These are phyloP conservation scores for Scartelaos histophorus DNA, from an alignment of 2,113 vertebrate species.

Conservation along the genomic window DNA sequence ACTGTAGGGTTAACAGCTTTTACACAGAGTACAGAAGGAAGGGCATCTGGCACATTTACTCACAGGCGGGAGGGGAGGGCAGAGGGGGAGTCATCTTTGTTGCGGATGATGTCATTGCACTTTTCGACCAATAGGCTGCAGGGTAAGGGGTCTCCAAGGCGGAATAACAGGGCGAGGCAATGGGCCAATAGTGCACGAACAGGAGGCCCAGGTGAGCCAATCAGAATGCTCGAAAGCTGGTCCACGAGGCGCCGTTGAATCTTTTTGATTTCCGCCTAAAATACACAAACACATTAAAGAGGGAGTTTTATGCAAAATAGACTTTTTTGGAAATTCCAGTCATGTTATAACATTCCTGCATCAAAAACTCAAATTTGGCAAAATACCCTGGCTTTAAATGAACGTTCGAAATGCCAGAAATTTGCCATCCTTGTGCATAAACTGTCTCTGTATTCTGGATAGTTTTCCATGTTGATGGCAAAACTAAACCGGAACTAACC, in stretches of 20 bases:
- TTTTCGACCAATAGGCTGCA: constrained; percentile 86
- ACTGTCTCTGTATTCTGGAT: too few relatives aligned
- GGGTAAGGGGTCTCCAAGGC: constrained; percentile 85
- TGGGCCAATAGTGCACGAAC: constrained; percentile 86
- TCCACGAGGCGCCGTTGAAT: constrained; percentile 88
- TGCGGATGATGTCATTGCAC: constrained; percentile 93
- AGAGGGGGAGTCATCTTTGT: constrained; percentile 95
- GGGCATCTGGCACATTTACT: not conserved
- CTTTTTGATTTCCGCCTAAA: constrained; percentile 83
- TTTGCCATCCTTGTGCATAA: too few relatives aligned
- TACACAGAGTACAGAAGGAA: too few relatives aligned
- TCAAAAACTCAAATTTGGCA: too few relatives aligned
- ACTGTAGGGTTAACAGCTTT: too few relatives aligned
- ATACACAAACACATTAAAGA: not conserved
- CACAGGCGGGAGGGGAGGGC: constrained; percentile 91
- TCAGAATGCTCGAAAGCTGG: constrained; percentile 84
- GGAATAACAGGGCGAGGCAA: constrained; percentile 86
- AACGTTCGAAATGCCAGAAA: too few relatives aligned
- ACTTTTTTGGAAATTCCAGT: too few relatives aligned
- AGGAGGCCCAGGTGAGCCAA: constrained; percentile 87
- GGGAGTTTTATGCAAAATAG: too few relatives aligned
- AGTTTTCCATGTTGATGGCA: too few relatives aligned
- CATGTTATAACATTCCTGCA: too few relatives aligned
- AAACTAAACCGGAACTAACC: too few relatives aligned
- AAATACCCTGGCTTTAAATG: too few relatives aligned